Conservation (phyloP, 2,113 vertebrate species). For the Corythoichthys haematopterus region DNA sequence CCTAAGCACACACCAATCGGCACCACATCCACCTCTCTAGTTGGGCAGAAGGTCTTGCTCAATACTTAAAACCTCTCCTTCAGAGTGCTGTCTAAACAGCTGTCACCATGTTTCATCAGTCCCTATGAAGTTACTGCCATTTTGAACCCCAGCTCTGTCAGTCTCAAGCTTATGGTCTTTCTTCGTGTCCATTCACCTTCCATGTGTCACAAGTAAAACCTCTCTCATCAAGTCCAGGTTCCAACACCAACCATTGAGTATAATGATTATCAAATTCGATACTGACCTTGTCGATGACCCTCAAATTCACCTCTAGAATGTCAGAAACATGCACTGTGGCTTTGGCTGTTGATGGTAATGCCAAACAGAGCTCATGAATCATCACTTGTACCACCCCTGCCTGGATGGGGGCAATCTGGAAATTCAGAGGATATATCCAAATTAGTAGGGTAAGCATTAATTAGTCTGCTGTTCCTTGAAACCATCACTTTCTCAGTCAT, state of each 20-base stretch:
- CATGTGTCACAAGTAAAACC: slow-evolving; percentile 19
- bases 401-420: slow-evolving; percentile 80
- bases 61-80: too few relatives aligned
- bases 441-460: neutral
- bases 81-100: too few relatives aligned
- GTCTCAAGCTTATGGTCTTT: too few relatives aligned
- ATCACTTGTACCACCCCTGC: slow-evolving; percentile 76
- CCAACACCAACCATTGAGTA: neutral
- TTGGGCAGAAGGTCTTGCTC: too few relatives aligned
- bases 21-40: too few relatives aligned
- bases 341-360: slow-evolving; percentile 80
- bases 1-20: too few relatives aligned
- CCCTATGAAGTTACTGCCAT: too few relatives aligned
- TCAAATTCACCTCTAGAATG: slow-evolving; percentile 84
- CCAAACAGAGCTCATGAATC: slow-evolving; percentile 90
- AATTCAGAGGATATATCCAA: slow-evolving; percentile 4
- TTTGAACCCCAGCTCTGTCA: too few relatives aligned
- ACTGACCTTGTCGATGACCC: slow-evolving; percentile 94
- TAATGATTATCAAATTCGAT: slow-evolving; percentile 6
- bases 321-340: slow-evolving; percentile 81
- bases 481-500: neutral
- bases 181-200: neutral
- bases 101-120: too few relatives aligned
- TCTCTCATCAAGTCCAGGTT: slow-evolving; percentile 16
- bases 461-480: neutral